These are phyloP conservation scores for Tenrec ecaudatus DNA, from an alignment of 2,113 vertebrate species.

Conservation along the genomic window DNA sequence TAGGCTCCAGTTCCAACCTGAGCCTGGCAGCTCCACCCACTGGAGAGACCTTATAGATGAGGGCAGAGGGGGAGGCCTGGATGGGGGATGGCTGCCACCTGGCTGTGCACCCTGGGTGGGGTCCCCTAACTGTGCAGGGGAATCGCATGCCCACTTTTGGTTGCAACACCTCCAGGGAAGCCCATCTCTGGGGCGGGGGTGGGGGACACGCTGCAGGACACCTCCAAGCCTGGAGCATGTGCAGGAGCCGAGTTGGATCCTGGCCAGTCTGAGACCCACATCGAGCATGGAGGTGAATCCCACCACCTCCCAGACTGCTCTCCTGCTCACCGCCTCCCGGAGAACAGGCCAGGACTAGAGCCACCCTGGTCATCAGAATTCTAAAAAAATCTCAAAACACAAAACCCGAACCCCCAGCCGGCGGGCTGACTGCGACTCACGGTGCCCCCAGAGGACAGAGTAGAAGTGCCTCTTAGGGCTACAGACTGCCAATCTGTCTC, in stretches of 20 bases:
- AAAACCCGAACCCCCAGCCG: too few relatives aligned
- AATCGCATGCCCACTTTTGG: not conserved
- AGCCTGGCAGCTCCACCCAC: not conserved
- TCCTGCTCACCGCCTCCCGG: accelerated
- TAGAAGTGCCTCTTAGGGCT: too few relatives aligned
- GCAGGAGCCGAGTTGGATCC: not conserved
- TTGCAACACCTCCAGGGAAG: accelerated
- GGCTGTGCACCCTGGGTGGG: accelerated
- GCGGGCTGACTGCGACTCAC: too few relatives aligned
- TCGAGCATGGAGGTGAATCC: not conserved
- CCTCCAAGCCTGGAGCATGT: not conserved
- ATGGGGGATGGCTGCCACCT: accelerated
- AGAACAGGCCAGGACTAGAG: not conserved
- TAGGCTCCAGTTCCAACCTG: not conserved
- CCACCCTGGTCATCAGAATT: not conserved
- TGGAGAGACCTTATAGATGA: not conserved
- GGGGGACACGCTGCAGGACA: accelerated
- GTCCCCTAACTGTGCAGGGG: accelerated
- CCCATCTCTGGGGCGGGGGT: too few relatives aligned
- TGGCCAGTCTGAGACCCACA: not conserved
- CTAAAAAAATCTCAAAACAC: too few relatives aligned
- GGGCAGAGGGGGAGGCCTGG: not conserved
- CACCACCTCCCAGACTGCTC: not conserved
- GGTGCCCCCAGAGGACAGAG: too few relatives aligned
- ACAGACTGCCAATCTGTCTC: too few relatives aligned